These are phyloP conservation scores for Bathynomus jamesi DNA, from an alignment of 1,140 invertebrate species.

Conservation along the genomic window DNA sequence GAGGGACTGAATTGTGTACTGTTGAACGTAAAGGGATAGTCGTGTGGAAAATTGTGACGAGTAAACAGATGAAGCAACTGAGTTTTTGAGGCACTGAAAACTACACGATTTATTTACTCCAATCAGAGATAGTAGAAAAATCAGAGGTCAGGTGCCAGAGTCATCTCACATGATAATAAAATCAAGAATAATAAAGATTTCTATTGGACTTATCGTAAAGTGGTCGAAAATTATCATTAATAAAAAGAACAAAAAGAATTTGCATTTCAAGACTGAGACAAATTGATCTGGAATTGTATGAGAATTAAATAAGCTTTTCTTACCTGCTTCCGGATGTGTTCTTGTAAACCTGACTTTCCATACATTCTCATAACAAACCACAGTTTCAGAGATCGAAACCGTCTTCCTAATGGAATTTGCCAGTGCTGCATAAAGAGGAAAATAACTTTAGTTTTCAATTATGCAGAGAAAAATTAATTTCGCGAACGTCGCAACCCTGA, in stretches of 20 bases:
- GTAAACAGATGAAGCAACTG: too few species aligned
- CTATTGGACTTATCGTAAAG: neutral
- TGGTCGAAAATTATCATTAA: neutral
- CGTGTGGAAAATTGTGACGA: too few species aligned
- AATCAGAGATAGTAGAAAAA: too few species aligned
- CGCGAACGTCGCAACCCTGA: too few species aligned
- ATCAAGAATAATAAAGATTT: neutral
- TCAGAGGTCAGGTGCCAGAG: too few species aligned
- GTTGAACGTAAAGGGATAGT: too few species aligned
- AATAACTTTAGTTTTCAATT: too few species aligned
- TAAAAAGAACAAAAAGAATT: neutral
- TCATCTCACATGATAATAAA: neutral
- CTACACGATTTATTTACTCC: too few species aligned
- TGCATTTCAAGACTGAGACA: neutral
- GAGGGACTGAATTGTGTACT: too few species aligned
- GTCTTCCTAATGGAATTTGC: constrained; percentile 83
- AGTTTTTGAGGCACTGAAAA: too few species aligned
- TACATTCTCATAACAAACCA: constrained; percentile 94
- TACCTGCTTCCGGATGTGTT: constrained; percentile 68
- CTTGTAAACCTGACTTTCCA: constrained; percentile 78
- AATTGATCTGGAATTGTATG: neutral
- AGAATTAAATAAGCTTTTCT: constrained; percentile 57
- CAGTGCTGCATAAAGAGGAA: too few species aligned
- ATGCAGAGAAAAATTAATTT: too few species aligned
- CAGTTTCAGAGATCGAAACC: constrained; percentile 88